Evolutionary conservation across 2,113 vertebrate genomes (phyloP), one percentile per base, ranked within the genome.

Genomic region (Oreamnos americanus): DNA sequence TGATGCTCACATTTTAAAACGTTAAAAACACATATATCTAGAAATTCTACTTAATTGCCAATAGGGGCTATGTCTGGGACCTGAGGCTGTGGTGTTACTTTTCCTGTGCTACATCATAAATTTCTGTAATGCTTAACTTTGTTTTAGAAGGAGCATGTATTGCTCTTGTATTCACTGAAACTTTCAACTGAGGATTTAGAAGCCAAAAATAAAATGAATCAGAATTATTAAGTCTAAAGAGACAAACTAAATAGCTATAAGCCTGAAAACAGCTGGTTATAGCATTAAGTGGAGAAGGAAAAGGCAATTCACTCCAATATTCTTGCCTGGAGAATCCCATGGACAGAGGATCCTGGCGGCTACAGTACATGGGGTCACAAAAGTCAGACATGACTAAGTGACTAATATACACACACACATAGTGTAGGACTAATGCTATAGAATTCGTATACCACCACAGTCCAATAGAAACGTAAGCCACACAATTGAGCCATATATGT

Each of bases 141-240:
- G 58, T 87, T 96, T 96, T 87, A 87, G 74, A 94, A 92, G 33
- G n/a, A 78, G 7, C 67, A 67, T 58, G 55, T 74, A 45, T 57
- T 92, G 33, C 51, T 96, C 60, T 93, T 82, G 39, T 60, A 78
- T 60, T 97, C 58, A 98, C 43, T 97, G 92, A 93, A 95, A 91
- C 39, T 60, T 96, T 91, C 57, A 87, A 74, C 49, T 74, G 33
- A 84, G n/a, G 67, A 78, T 92, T 92, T 28, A 47, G 58, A 87
- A 93, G 25, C 2, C 28, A 17, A 10, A 89, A 96, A 90, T 79
- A 81, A 93, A 90, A 43, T 62, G 79, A 83, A 96, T 91, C 82
- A 87, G 55, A 79, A 87, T 91, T 83, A 91, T 62, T 74, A 89
- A 97, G 58, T 17, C 53, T 82, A 62, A 95, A 96, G 92, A 92